Evolutionary conservation across 2,888 invertebrate genomes (phyloP), one percentile per base, ranked within the genome.

Genomic region (Folsomia candida): DNA sequence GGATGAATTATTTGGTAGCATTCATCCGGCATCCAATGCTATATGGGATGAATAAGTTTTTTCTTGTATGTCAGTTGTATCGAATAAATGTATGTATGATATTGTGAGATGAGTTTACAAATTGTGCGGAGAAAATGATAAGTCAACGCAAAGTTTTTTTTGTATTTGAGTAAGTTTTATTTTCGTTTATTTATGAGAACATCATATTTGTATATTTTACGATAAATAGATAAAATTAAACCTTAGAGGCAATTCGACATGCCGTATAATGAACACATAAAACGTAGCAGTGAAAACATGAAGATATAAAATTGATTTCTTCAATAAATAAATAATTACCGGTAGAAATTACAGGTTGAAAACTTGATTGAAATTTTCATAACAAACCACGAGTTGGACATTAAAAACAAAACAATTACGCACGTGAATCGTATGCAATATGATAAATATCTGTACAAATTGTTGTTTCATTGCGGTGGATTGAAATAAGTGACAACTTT

Each of bases 231-330:
- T 24, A 59, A 24, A 26, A 59, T 25, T 59, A 25, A 59, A 25
- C 26, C 59, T 24, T 59, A 26, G 6, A 11, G 27, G 24, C 59
- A 59, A 59, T 54, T 54, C 59, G 24, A 47, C 22, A 64, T 51
- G 63, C 47, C 25, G 47, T 51, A 24, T 25, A 51, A 27, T 65
- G 65, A 65, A 65, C 65, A 65, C 65, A 64, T 64, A 65, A 65
- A 65, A 65, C 57, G 65, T 65, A 65, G 65, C 26, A 27, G 27
- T 62, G 37, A 59, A 59, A 59, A 59, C 59, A 25, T 57, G n/a
- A n/a, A 11, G 57, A 57, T 57, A 57, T 54, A 54, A 54, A 54
- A 54, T n/a, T 54, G 54, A 22, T 54, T 37, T 37, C 14, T 37
- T 37, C n/a, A 54, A 54, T 54, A 54, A 54, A 54, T 54, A 54